A percentile compares a stretch with the other conserved stretches of the same genome.
Conservation (phyloP, 1,140 invertebrate species). For the Maconellicoccus hirsutus region DNA sequence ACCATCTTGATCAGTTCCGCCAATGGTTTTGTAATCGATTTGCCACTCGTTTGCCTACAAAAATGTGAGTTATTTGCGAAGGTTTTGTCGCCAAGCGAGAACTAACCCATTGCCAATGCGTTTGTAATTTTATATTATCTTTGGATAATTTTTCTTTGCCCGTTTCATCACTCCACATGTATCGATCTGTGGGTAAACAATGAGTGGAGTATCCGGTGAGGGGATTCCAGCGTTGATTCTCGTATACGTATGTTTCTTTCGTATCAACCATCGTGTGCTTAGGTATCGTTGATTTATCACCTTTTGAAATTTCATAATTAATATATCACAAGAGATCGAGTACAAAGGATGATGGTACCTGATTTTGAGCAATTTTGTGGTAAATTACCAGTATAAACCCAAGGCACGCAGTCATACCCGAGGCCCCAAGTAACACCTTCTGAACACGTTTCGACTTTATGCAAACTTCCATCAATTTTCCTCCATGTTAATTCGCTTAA, state of each 20-base stretch:
- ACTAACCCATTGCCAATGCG: conserved; percentile 76
- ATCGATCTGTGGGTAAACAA: conserved; percentile 73
- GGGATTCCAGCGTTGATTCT: conserved; percentile 90
- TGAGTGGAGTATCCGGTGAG: conserved; percentile 73
- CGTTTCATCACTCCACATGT: conserved; percentile 79
- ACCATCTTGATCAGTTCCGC: conserved; percentile 78
- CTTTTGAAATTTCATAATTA: conserved; percentile 38
- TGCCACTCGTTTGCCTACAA: conserved; percentile 72
- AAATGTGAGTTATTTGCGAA: conserved; percentile 13
- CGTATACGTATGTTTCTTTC: conserved; percentile 75
- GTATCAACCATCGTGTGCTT: conserved; percentile 69
- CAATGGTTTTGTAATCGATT: conserved; percentile 73
- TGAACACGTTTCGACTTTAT: conserved; percentile 58
- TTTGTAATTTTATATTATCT: conserved; percentile 69
- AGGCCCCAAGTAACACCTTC: conserved; percentile 77
- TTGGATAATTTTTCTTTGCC: conserved; percentile 67
- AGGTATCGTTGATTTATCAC: conserved; percentile 50
- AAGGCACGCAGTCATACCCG: conserved; percentile 68
- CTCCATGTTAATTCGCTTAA: neutral
- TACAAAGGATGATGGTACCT: conserved; percentile 31
- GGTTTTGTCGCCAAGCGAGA: neutral
- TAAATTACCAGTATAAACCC: conserved; percentile 77
- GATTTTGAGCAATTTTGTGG: conserved; percentile 65
- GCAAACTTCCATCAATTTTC: conserved; percentile 64
- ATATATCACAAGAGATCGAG: too few relatives aligned